Percentiles rank a stretch among this genome's conserved stretches.
phyloP scores from a whole-genome alignment of 2,113 vertebrate genomes.

The Elaphurus davidianus region DNA sequence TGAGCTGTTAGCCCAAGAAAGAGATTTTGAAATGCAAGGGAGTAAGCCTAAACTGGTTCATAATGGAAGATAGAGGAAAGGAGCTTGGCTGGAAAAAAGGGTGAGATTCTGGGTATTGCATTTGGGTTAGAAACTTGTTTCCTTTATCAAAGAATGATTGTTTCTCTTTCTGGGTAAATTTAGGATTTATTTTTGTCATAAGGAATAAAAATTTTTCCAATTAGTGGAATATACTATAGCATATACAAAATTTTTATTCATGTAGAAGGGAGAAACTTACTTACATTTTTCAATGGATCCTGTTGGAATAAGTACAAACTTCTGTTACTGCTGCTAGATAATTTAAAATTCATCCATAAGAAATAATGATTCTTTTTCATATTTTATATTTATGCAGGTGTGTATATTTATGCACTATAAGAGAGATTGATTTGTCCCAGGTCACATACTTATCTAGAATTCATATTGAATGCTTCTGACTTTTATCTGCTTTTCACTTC shows the following conservation, averaged over 20 bases:
- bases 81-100: neutral
- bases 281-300: neutral
- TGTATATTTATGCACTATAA: neutral
- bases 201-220: neutral
- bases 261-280: neutral
- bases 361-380: neutral
- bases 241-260: neutral
- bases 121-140: neutral
- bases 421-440: neutral
- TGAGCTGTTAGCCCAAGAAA: neutral
- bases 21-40: neutral
- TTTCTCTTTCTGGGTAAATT: neutral
- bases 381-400: neutral
- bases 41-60: neutral
- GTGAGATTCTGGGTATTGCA: neutral
- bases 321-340: neutral
- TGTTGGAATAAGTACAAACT: neutral
- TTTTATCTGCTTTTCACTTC: neutral
- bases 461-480: neutral
- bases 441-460: neutral
- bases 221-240: neutral
- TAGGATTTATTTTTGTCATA: neutral
- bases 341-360: neutral
- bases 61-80: neutral
- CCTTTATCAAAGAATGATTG: neutral